These are phyloP conservation scores for Drosophila lutescens DNA, from an alignment of 2,888 invertebrate species.

Conservation along the genomic window DNA sequence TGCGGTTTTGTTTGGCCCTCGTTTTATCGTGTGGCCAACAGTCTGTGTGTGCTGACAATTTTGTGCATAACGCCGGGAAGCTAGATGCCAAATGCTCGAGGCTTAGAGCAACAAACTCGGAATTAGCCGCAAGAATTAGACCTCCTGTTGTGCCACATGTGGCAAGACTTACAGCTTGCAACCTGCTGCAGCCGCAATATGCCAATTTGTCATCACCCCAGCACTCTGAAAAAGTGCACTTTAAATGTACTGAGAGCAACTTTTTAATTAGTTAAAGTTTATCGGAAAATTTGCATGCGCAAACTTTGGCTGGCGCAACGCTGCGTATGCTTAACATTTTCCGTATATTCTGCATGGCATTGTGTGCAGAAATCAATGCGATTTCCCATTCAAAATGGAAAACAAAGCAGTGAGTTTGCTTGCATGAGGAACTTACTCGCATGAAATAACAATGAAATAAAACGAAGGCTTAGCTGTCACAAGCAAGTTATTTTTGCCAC, in stretches of 20 bases:
- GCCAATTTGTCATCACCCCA: slow-evolving; percentile 47
- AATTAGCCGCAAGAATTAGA: slow-evolving; percentile 52
- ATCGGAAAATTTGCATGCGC: slow-evolving; percentile 1
- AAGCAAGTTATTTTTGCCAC: slow-evolving; percentile 24
- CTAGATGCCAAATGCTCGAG: slow-evolving; percentile 51
- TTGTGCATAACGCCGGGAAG: slow-evolving; percentile 43
- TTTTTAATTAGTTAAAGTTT: slow-evolving; percentile 46
- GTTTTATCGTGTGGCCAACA: slow-evolving; percentile 55
- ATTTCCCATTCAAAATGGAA: not conserved
- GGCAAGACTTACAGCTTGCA: slow-evolving; percentile 32
- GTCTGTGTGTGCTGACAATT: slow-evolving; percentile 36
- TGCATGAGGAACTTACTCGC: not conserved
- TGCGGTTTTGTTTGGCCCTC: slow-evolving; percentile 21
- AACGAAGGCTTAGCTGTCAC: slow-evolving; percentile 21
- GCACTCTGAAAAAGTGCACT: not conserved
- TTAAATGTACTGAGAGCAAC: not conserved
- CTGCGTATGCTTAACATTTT: slow-evolving; percentile 17
- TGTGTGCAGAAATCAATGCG: slow-evolving; percentile 8
- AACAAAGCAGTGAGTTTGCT: not conserved
- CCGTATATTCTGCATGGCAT: not conserved
- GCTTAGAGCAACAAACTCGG: slow-evolving; percentile 55
- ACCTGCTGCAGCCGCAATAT: slow-evolving; percentile 22
- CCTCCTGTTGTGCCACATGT: slow-evolving; percentile 41
- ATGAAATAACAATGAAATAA: slow-evolving; percentile 11
- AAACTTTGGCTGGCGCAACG: slow-evolving; percentile 8